Conservation (phyloP, 2,888 invertebrate species). For the Chirona hameri region DNA sequence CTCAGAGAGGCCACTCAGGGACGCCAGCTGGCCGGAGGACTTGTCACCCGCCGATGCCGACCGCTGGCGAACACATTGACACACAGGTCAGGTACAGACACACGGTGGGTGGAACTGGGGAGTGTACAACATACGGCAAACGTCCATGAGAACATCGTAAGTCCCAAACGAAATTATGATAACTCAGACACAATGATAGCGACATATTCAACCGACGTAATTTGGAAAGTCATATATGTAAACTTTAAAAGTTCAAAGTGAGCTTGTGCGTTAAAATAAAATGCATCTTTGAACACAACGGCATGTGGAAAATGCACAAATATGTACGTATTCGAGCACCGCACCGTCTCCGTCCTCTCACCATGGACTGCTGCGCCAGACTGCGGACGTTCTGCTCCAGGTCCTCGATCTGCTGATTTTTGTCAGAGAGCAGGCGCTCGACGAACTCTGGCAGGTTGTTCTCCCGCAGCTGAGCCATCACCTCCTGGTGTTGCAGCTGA, state of each 20-base stretch:
- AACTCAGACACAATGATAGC: too few species aligned
- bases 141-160: too few species aligned
- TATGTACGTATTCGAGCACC: too few species aligned
- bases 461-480: background rate
- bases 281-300: too few species aligned
- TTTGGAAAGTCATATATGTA: too few species aligned
- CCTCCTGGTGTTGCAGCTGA: background rate
- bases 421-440: background rate
- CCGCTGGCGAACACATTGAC: background rate
- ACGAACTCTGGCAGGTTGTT: background rate
- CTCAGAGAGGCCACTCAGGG: background rate
- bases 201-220: too few species aligned
- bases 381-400: background rate
- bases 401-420: conserved; percentile 6
- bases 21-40: background rate
- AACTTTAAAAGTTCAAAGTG: too few species aligned
- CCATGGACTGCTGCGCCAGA: background rate
- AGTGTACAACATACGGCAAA: too few species aligned
- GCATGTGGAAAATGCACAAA: too few species aligned
- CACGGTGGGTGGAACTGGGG: too few species aligned
- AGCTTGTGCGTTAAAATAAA: too few species aligned
- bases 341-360: background rate
- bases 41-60: background rate
- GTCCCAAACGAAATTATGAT: too few species aligned
- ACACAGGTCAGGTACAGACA: background rate